phyloP scores from a whole-genome alignment of 2,113 vertebrate species.

The Pelecanus crispus region DNA sequence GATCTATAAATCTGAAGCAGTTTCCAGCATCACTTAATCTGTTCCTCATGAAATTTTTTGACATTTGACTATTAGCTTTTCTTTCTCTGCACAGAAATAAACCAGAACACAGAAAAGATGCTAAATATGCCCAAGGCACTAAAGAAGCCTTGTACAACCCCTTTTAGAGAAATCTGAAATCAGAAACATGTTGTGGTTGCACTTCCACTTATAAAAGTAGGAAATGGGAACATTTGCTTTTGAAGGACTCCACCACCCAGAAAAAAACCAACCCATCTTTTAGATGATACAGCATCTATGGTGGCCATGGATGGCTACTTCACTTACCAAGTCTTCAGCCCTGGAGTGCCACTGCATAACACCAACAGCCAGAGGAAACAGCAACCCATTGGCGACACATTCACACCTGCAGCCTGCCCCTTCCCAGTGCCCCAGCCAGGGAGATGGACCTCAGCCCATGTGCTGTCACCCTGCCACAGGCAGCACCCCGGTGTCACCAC shows the following conservation, averaged over 20 bases:
- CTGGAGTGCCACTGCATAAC: not conserved
- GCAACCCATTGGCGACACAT: fast-evolving
- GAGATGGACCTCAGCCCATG: not conserved
- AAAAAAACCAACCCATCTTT: not conserved
- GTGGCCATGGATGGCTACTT: not conserved
- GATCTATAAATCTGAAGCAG: not conserved
- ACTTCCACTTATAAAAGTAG: not conserved
- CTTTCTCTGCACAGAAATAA: not conserved
- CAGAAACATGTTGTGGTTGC: not conserved
- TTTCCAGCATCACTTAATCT: not conserved
- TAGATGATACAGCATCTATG: not conserved
- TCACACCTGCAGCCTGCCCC: not conserved
- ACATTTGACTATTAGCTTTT: not conserved
- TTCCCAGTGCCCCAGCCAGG: fast-evolving
- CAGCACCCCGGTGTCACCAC: not conserved
- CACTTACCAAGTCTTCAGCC: not conserved
- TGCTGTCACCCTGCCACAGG: not conserved
- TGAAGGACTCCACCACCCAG: not conserved
- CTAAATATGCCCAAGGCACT: not conserved
- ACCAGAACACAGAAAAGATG: not conserved
- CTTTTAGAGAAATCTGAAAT: not conserved
- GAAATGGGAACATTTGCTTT: not conserved
- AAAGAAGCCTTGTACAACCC: not conserved
- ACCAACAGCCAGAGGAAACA: not conserved
- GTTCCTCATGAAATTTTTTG: not conserved